These are phyloP conservation scores for Bucco capensis DNA, from an alignment of 2,113 vertebrate genomes.

Conservation along the genomic window DNA sequence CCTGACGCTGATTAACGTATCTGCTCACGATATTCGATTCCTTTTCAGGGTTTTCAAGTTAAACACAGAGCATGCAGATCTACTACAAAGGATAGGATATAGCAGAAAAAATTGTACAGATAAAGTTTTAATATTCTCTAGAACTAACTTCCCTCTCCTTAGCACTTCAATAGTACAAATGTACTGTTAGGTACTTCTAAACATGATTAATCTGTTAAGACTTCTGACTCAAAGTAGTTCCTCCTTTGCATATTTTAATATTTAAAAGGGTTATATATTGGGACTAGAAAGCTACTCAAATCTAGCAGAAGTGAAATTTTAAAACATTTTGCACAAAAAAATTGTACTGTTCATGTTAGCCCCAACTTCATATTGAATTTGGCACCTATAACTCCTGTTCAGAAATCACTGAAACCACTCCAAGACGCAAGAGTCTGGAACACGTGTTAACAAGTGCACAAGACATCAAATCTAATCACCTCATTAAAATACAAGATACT, in stretches of 20 bases:
- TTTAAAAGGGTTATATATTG: not conserved
- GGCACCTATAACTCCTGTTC: not conserved
- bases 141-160: not conserved
- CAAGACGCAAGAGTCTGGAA: not conserved
- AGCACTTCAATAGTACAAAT: not conserved
- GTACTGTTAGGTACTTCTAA: not conserved
- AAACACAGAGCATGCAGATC: not conserved
- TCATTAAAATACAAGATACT: not conserved
- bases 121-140: not conserved
- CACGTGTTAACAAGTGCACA: not conserved
- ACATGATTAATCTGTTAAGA: not conserved
- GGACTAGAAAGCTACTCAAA: not conserved
- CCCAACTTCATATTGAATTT: not conserved
- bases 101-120: not conserved
- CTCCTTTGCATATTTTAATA: not conserved
- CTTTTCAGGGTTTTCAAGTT: not conserved
- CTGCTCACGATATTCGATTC: not conserved
- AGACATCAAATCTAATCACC: not conserved
- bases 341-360: not conserved
- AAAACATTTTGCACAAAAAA: not conserved
- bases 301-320: not conserved
- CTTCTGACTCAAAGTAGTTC: not conserved
- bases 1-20: conserved; percentile 26
- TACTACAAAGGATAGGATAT: accelerated
- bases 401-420: not conserved